Evolutionary conservation across 2,797 vertebrate genomes (phyloP), one percentile per base, ranked within the genome.

Genomic region (Coregonus ussuriensis): DNA sequence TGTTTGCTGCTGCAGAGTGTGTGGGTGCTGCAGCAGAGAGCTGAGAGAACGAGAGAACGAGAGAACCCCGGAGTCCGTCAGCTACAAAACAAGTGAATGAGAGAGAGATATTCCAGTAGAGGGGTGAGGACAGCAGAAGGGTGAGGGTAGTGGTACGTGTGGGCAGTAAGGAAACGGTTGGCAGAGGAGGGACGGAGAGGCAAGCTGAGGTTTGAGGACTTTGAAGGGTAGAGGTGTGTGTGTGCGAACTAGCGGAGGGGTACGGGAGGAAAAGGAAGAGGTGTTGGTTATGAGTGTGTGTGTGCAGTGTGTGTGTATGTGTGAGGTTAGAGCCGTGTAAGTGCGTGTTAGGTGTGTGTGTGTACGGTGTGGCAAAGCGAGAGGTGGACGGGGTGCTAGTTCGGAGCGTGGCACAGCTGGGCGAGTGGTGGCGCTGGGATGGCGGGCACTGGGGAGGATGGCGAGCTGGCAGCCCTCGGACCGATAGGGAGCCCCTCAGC

Each of bases 391-490:
- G 91, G 87, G 87, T 91, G 86, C 88, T 92, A 77, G 84, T 91
- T 86, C 91, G 86, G 87, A 91, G 90, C 82, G 90, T 89, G 88
- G 88, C 92, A 87, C 92, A 91, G 84, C 92, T 92, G 90, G 92
- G 81, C 90, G 91, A 91, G 91, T 93, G 92, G 93, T 90, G 91
- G 81, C 92, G 91, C 90, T 94, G 93, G 93, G 91, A 94, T 94
- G 94, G 93, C 91, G 90, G 92, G 78, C 88, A 82, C 86, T 91
- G 91, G 92, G 93, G 88, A 80, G 88, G 85, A 87, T 93, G 93
- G 93, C 89, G 88, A 77, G 89, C 89, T 89, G 88, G 93, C 88
- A 94, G 92, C 78, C 92, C 90, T 51, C 93, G 91, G 85, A 87
- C 86, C 80, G 89, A 91, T 77, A 75, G 80, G 77, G 81, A 53